Percentiles rank a stretch among this genome's conserved stretches.
Conservation (phyloP, 1,140 invertebrate genomes). For the Anthonomus grandis region DNA sequence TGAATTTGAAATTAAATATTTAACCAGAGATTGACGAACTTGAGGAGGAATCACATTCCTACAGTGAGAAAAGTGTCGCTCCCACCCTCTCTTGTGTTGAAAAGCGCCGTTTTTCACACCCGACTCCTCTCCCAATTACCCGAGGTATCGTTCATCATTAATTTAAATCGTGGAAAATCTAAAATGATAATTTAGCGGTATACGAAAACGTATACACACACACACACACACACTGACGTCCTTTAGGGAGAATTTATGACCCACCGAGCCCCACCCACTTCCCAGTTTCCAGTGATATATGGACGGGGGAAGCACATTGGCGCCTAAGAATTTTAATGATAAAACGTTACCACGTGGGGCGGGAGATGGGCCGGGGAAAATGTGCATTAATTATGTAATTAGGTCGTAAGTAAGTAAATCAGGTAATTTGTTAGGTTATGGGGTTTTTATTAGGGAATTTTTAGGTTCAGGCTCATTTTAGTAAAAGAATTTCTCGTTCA, state of each 20-base stretch:
- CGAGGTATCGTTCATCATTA: slow-evolving; percentile 21
- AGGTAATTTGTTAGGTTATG: slow-evolving; percentile 14
- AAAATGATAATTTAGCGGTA: slow-evolving; percentile 23
- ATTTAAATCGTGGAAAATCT: slow-evolving; percentile 17
- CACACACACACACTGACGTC: slow-evolving; percentile 17
- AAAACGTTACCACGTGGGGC: slow-evolving; percentile 31
- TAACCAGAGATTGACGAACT: too few species aligned
- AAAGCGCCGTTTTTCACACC: too few species aligned
- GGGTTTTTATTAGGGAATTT: too few species aligned
- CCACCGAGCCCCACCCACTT: slow-evolving; percentile 39
- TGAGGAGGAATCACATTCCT: too few species aligned
- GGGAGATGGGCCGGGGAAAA: slow-evolving; percentile 10
- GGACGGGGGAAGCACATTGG: slow-evolving; percentile 35
- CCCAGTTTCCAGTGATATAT: slow-evolving; percentile 37
- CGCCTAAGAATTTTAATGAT: slow-evolving; percentile 42
- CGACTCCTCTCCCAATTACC: slow-evolving; percentile 16
- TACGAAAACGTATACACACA: too few species aligned
- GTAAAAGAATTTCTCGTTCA: too few species aligned
- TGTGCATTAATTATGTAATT: slow-evolving; percentile 23
- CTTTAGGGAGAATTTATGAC: slow-evolving; percentile 36
- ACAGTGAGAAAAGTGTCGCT: too few species aligned
- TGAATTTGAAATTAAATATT: too few species aligned
- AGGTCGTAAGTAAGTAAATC: slow-evolving; percentile 14
- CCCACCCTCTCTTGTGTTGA: too few species aligned
- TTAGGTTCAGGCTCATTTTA: too few species aligned